Evolutionary conservation across 2,113 vertebrate species (phyloP), one percentile per base, ranked within the genome.

Genomic region (Sceloporus tristichus): DNA sequence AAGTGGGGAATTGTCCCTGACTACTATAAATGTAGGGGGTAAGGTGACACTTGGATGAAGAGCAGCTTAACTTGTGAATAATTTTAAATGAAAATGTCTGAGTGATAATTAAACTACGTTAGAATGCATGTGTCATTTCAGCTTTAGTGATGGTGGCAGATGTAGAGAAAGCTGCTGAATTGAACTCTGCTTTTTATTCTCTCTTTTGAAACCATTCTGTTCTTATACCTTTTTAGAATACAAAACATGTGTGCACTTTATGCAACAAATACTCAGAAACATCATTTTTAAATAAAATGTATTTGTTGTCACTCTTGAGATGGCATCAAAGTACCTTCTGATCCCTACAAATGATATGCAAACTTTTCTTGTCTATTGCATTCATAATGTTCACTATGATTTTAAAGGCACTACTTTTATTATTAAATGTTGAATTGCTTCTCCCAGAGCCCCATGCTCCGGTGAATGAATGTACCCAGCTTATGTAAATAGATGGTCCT

Each of bases 401-500:
- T 85, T 87, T 92, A 87, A 77, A 66, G 89, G 89, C 92, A 92
- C 29, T 5, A 86, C 86, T 89, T 93, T 90, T 76, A 84, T 56
- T 42, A 18, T 76, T 27, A 85, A 40, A 42, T 79, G 86, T 87
- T 78, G 80, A 85, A 86, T 88, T 94, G 87, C 66, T 93, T 91
- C 94, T 95, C 90, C 86, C 92, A 87, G 87, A 71, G 13, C 54
- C 71, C 82, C 79, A 73, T 88, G 91, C 42, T 82, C 91, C n/a
- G 48, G 80, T 87, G 83, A 92, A 89, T 84, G 82, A 84, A 34
- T 75, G 68, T n/a, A 71, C 29, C 29, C 4, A 84, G 66, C 78
- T 82, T 38, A 34, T 85, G 68, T 88, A 75, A 21, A 53, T 1
- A 86, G 88, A 78, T 56, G 75, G 93, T 48, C 48, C 48, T 48